A percentile compares a stretch with the other conserved stretches of the same genome.
Conservation (phyloP, 1,140 invertebrate species). For the Drosophila elegans region DNA sequence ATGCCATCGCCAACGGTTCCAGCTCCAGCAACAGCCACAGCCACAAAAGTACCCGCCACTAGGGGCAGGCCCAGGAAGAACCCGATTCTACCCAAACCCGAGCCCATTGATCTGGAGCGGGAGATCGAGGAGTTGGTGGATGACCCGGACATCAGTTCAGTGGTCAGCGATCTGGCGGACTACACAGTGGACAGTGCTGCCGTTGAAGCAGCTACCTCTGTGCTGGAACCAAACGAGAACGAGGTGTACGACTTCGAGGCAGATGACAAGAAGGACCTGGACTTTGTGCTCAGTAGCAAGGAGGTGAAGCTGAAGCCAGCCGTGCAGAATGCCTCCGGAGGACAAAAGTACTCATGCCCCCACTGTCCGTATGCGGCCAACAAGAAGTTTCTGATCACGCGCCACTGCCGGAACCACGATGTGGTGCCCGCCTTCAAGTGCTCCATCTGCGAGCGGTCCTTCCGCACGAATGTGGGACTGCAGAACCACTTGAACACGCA, state of each 20-base stretch:
- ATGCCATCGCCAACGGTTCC: neutral
- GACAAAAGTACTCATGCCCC: slow-evolving; percentile 93
- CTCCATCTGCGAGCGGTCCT: slow-evolving; percentile 96
- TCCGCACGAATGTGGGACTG: slow-evolving; percentile 96
- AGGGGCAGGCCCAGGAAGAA: slow-evolving; percentile 9
- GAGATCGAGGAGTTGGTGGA: slow-evolving; percentile 46
- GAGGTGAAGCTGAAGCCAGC: slow-evolving; percentile 52
- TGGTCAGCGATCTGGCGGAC: slow-evolving; percentile 10
- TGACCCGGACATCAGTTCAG: slow-evolving; percentile 18
- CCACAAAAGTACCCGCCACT: neutral
- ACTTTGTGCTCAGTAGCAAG: slow-evolving; percentile 40
- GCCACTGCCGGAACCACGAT: slow-evolving; percentile 98
- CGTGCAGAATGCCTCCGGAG: slow-evolving; percentile 67
- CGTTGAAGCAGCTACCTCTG: slow-evolving; percentile 16
- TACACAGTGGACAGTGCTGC: slow-evolving; percentile 18
- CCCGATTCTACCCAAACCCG: neutral
- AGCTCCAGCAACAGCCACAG: neutral
- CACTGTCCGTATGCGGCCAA: slow-evolving; percentile 96
- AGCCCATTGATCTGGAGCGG: slow-evolving; percentile 12
- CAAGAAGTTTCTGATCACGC: slow-evolving; percentile 94
- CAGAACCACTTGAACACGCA: slow-evolving; percentile 99
- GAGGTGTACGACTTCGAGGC: slow-evolving; percentile 79
- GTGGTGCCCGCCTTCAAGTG: slow-evolving; percentile 97
- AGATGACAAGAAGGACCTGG: slow-evolving; percentile 84
- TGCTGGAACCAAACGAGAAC: slow-evolving; percentile 9